Conservation (phyloP, 2,888 invertebrate genomes). For the Xylocampa areola region DNA sequence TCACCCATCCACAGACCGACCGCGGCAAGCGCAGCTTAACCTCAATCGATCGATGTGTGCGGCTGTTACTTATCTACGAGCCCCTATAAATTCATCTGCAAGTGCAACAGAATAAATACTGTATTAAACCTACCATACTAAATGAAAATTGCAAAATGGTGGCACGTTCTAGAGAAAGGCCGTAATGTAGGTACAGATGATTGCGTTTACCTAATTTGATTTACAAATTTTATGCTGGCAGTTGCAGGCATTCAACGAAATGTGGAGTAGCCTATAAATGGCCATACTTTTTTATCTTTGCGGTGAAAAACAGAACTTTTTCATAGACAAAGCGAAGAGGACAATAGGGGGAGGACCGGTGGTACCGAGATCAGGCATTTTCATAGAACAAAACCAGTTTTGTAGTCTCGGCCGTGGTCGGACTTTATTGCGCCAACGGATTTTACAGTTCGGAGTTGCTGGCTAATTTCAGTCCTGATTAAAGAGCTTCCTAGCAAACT, state of each 20-base stretch:
- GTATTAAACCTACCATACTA: constrained; percentile 13
- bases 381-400: constrained; percentile 72
- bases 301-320: constrained; percentile 60
- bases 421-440: constrained; percentile 57
- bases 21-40: too few relatives aligned
- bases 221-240: constrained; percentile 42
- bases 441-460: constrained; percentile 54
- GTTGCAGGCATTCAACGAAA: constrained; percentile 38
- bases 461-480: constrained; percentile 57
- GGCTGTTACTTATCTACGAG: too few relatives aligned
- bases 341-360: constrained; percentile 67
- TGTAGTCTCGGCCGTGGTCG: constrained; percentile 51
- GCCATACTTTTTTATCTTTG: constrained; percentile 53
- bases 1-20: too few relatives aligned
- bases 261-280: constrained; percentile 44
- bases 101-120: constrained; percentile 22
- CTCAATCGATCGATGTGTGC: too few relatives aligned
- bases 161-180: constrained; percentile 13
- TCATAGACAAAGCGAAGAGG: constrained; percentile 70
- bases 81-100: constrained; percentile 5
- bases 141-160: constrained; percentile 26
- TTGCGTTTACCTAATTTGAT: constrained; percentile 49
- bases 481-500: constrained; percentile 59
- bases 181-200: constrained; percentile 33
- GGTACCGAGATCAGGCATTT: constrained; percentile 74